Base-by-base conservation (phyloP, 2,888 invertebrate species). In the Cheilosia grossa region DNA sequence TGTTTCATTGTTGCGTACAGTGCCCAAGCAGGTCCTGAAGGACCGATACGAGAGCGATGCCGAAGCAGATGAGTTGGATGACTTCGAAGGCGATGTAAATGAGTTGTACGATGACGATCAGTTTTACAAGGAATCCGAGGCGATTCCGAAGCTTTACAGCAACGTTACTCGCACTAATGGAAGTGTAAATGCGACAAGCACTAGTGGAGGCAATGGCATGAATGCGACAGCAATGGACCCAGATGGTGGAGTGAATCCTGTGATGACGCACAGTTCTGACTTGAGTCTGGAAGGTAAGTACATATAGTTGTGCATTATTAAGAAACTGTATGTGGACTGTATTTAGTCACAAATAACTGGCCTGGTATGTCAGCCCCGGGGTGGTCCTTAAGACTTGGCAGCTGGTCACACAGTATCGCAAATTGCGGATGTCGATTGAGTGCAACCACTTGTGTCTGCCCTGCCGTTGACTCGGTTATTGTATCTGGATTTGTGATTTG, bases 11-110 rank as follows among this genome's bases (percentile, higher is more conserved):
- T 77, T 37, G 49, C 61, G 24, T 90, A 17, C 93, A 97, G 97
- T 97, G 87, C 97, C 97, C 30, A 94, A 96, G 88, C 95, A 95
- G 90, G 96, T 97, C 80, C 93, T 97, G 87, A 96, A 96, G 91
- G 96, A 97, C 91, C 94, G 95, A 88, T 97, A 95, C 92, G 96
- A 96, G 89, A 96, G 96, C 87, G 94, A 95, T 66, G 93, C 95
- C 74, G 96, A 96, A 92, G 94, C 95, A 87, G 97, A 97, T 90
- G 97, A 97, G 92, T 93, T 94, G 88, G 93, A 93, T 88, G 93
- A 92, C 85, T 91, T 91, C 56, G 92, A 92, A 75, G 93, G 93
- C 66, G 93, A 93, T 87, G 91, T 92, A 74, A 93, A 93, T 88
- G 93, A 93, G 86, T 92, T 93, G 86, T 92, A 93, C 86, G 93